Evolutionary conservation across 1,140 invertebrate species (phyloP).

Genomic region (Euwallacea similis): DNA sequence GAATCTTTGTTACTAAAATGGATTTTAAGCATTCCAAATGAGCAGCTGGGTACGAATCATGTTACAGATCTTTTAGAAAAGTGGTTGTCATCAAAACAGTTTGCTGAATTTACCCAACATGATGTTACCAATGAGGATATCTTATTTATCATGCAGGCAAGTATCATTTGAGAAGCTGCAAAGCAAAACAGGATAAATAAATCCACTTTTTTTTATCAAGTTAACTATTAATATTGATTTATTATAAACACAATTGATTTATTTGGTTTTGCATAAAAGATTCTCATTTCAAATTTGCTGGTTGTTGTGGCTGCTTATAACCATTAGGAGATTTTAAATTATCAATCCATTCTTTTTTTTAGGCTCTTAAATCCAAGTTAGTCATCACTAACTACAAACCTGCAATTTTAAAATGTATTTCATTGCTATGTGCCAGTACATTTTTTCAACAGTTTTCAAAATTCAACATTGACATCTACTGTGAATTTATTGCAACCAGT

Average conservation of each 20-base stretch:
- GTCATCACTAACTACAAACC: too few relatives aligned
- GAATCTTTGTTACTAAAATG: constrained; percentile 44
- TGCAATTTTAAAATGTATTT: neutral
- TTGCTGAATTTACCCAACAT: constrained; percentile 38
- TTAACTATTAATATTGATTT: neutral
- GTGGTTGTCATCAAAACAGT: constrained; percentile 41
- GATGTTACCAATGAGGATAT: constrained; percentile 39
- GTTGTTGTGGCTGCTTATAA: neutral
- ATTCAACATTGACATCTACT: constrained; percentile 42
- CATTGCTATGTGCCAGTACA: constrained; percentile 27
- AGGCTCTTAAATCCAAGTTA: neutral
- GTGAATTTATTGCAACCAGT: constrained; percentile 33
- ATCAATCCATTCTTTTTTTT: neutral
- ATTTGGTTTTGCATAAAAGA: neutral
- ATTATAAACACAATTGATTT: neutral
- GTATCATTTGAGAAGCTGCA: too few relatives aligned
- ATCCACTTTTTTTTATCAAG: too few relatives aligned
- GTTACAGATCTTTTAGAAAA: constrained; percentile 30
- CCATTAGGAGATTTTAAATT: neutral
- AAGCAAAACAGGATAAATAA: too few relatives aligned
- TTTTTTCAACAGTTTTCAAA: constrained; percentile 45
- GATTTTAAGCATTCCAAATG: constrained; percentile 27
- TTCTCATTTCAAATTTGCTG: neutral
- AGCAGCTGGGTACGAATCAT: constrained; percentile 3
- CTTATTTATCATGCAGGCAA: too few relatives aligned